Base-by-base conservation (phyloP, 2,888 invertebrate genomes). In the Euplexia lucipara region DNA sequence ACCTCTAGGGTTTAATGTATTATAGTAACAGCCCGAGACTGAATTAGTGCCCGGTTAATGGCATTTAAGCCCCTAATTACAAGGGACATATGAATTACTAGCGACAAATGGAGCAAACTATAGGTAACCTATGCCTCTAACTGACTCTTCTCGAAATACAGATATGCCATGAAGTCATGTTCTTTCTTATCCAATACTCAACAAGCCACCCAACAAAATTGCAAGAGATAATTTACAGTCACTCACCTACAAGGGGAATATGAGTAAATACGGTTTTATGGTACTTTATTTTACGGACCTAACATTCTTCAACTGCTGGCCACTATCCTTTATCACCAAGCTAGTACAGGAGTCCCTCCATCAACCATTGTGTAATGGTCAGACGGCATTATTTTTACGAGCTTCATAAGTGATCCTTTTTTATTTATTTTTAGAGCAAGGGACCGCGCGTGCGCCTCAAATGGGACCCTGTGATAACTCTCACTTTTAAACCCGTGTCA, bases 391-490 rank as follows among this genome's bases (percentile, higher is more conserved):
- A 90, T 87, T 91, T 92, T 93, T 91, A 93, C 89, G 90, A 90
- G 75, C 56, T 71, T 76, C 68, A 80, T 81, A 78, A 75, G 74
- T 81, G 78, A 81, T 81, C 76, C 77, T 84, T 86, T 87, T 84
- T 85, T 87, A 88, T 84, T 84, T 78, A 44, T 69, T 84, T 89
- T 88, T 84, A 83, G 81, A 88, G 88, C 86, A 89, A 90, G 90
- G 52, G 84, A 88, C 84, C 92, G 95, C 95, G 94, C 95, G 95
- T 95, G 95, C 95, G 92, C 84, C 79, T 82, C 91, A 95, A 95
- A 95, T 95, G 95, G 93, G 89, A 85, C 90, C 88, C 91, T 75
- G 95, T 94, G 95, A 95, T 95, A 95, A 95, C 94, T 95, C 95
- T 95, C 95, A 95, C 95, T 95, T 93, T 92, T 91, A 89, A 90